These are phyloP conservation scores for Polymixis lichenea DNA, from an alignment of 2,888 invertebrate species.

Conservation along the genomic window DNA sequence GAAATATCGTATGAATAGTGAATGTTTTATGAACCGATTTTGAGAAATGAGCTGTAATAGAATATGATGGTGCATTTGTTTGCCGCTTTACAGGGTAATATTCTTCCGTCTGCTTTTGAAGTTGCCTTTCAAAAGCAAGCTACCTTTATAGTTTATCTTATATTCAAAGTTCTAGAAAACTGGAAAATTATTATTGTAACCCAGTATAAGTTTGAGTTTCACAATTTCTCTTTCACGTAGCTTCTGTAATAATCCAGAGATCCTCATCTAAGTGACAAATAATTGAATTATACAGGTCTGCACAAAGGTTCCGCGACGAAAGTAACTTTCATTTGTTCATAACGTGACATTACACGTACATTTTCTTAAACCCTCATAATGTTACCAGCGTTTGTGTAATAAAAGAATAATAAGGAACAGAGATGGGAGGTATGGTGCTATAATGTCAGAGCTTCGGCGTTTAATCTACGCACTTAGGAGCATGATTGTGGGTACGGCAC, in stretches of 20 bases:
- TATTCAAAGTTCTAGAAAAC: not conserved
- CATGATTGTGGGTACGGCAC: slow-evolving; percentile 59
- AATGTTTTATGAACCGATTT: slow-evolving; percentile 21
- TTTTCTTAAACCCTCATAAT: slow-evolving; percentile 69
- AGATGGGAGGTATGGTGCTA: slow-evolving; percentile 61
- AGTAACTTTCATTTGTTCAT: slow-evolving; percentile 58
- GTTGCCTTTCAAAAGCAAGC: slow-evolving; percentile 7
- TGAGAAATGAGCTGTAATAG: slow-evolving; percentile 29
- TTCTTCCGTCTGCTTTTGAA: slow-evolving; percentile 23
- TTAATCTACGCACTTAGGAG: slow-evolving; percentile 69
- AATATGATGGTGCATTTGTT: slow-evolving; percentile 11
- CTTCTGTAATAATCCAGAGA: slow-evolving; percentile 48
- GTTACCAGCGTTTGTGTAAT: slow-evolving; percentile 70
- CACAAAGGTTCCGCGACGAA: slow-evolving; percentile 50
- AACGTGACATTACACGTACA: slow-evolving; percentile 63
- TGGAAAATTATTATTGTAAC: not conserved
- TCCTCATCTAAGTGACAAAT: slow-evolving; percentile 62
- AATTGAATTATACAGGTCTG: slow-evolving; percentile 65
- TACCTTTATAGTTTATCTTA: slow-evolving; percentile 16
- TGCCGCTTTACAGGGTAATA: not conserved
- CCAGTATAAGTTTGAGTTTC: slow-evolving; percentile 7
- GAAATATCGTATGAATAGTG: slow-evolving; percentile 19
- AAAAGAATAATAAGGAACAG: slow-evolving; percentile 75
- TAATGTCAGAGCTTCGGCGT: slow-evolving; percentile 63
- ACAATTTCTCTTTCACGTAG: slow-evolving; percentile 19